Percentiles rank a stretch among this genome's conserved stretches.
phyloP scores from a whole-genome alignment of 2,888 invertebrate genomes.

The Epistrophe grossulariae region DNA sequence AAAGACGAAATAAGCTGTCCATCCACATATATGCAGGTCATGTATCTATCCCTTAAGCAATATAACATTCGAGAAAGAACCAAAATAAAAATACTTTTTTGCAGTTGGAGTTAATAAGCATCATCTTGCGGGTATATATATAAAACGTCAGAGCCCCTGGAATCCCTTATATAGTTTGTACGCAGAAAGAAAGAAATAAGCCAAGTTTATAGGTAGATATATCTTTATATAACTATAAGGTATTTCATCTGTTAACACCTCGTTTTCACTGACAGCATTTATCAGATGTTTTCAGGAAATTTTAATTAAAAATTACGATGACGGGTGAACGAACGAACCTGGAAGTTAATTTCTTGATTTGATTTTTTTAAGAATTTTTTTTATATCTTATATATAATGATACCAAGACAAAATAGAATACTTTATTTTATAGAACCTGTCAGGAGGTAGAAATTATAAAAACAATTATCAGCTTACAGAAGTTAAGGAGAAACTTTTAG shows the following conservation, averaged over 20 bases:
- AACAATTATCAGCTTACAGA: too few relatives aligned
- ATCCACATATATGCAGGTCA: constrained; percentile 59
- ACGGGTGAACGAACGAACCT: constrained; percentile 12
- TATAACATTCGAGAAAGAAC: not conserved
- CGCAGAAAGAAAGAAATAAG: constrained; percentile 1
- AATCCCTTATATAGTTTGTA: not conserved
- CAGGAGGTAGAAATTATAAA: not conserved
- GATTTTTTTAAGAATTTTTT: not conserved
- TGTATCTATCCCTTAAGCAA: constrained; percentile 25
- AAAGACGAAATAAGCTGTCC: constrained; percentile 25
- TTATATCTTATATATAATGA: not conserved
- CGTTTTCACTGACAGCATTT: constrained; percentile 25
- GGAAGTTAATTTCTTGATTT: constrained; percentile 11
- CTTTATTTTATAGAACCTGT: not conserved
- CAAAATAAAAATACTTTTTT: not conserved
- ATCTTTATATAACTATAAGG: not conserved
- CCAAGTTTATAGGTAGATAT: not conserved
- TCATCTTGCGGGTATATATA: not conserved
- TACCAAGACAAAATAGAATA: not conserved
- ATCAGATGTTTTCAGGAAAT: constrained; percentile 42
- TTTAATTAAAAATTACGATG: constrained; percentile 66
- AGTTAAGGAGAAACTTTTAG: too few relatives aligned
- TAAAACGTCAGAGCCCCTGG: not conserved
- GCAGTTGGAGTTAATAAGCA: constrained; percentile 43
- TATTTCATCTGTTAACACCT: constrained; percentile 33